A percentile compares a stretch with the other conserved stretches of the same genome.
Evolutionary conservation across 2,797 vertebrate species (phyloP).

Genomic region (Sebastes diaconus): DNA sequence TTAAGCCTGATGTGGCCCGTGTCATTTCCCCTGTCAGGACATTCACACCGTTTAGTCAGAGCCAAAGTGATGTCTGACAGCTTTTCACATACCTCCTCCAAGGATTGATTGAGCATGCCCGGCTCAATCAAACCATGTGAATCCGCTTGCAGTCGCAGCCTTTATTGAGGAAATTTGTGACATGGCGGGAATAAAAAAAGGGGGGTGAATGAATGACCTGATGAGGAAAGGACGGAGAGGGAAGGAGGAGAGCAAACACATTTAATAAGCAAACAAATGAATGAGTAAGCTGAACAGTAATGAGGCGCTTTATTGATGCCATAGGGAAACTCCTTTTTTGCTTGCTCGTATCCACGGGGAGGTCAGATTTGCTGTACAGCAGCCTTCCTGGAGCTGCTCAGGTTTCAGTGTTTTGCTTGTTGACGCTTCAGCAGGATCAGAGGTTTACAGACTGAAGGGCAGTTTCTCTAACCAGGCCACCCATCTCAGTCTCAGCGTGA

Average conservation of each 20-base stretch:
- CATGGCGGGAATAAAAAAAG: constrained; percentile 39
- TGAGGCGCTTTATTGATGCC: constrained; percentile 80
- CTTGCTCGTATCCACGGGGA: constrained; percentile 77
- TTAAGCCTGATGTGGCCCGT: constrained; percentile 79
- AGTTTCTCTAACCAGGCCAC: constrained; percentile 60
- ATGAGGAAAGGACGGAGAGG: constrained; percentile 33
- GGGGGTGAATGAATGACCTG: constrained; percentile 28
- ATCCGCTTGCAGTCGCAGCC: constrained; percentile 59
- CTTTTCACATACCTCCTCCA: constrained; percentile 68
- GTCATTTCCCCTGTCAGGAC: constrained; percentile 81
- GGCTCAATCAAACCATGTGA: constrained; percentile 65
- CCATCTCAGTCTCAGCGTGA: constrained; percentile 67
- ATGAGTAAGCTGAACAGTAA: constrained; percentile 79
- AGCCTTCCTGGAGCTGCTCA: constrained; percentile 70
- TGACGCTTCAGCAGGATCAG: constrained; percentile 71
- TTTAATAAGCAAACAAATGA: constrained; percentile 81
- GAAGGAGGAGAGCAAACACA: constrained; percentile 61
- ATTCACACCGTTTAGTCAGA: constrained; percentile 82
- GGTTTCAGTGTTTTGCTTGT: constrained; percentile 74
- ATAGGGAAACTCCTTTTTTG: constrained; percentile 76
- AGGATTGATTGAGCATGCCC: constrained; percentile 76
- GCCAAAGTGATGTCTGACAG: constrained; percentile 80
- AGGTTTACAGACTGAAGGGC: constrained; percentile 70
- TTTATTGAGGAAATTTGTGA: constrained; percentile 56
- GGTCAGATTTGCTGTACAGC: constrained; percentile 71